These are phyloP conservation scores for Rhagophthalmus giganteus DNA, from an alignment of 2,888 invertebrate species.

Conservation along the genomic window DNA sequence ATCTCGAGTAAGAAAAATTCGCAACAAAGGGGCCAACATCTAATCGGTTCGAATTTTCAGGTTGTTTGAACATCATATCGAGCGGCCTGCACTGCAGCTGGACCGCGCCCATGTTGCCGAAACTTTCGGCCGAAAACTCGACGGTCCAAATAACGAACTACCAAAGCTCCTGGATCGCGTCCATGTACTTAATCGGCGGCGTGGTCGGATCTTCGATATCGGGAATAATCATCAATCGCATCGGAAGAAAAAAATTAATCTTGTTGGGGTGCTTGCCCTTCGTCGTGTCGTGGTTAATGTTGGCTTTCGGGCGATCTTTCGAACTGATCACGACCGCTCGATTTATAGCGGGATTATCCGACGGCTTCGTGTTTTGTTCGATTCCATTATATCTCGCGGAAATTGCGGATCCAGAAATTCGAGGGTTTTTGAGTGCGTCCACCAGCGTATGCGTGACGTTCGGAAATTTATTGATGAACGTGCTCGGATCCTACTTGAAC, in stretches of 20 bases:
- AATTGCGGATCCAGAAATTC: constrained; percentile 60
- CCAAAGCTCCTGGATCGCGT: constrained; percentile 65
- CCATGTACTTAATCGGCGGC: constrained; percentile 67
- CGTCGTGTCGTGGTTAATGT: constrained; percentile 65
- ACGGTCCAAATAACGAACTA: constrained; percentile 56
- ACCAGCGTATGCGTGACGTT: constrained; percentile 61
- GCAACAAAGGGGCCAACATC: too few species aligned
- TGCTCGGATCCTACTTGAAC: constrained; percentile 62
- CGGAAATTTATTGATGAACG: constrained; percentile 65
- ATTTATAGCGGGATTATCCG: constrained; percentile 64
- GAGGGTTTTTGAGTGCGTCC: constrained; percentile 66
- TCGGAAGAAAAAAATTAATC: constrained; percentile 70
- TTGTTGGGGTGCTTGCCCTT: constrained; percentile 64
- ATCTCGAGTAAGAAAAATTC: too few species aligned
- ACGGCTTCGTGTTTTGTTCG: constrained; percentile 50
- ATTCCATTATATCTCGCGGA: constrained; percentile 65
- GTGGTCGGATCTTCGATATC: constrained; percentile 64
- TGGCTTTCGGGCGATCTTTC: constrained; percentile 62
- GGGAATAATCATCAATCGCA: constrained; percentile 65
- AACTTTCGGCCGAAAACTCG: constrained; percentile 56
- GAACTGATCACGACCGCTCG: constrained; percentile 59
- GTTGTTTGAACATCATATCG: constrained; percentile 46
- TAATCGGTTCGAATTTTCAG: too few species aligned
- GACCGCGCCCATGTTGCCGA: constrained; percentile 63
- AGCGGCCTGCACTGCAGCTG: constrained; percentile 58